These are phyloP conservation scores for Delphinapterus leucas DNA, from an alignment of 2,113 vertebrate genomes.

Conservation along the genomic window DNA sequence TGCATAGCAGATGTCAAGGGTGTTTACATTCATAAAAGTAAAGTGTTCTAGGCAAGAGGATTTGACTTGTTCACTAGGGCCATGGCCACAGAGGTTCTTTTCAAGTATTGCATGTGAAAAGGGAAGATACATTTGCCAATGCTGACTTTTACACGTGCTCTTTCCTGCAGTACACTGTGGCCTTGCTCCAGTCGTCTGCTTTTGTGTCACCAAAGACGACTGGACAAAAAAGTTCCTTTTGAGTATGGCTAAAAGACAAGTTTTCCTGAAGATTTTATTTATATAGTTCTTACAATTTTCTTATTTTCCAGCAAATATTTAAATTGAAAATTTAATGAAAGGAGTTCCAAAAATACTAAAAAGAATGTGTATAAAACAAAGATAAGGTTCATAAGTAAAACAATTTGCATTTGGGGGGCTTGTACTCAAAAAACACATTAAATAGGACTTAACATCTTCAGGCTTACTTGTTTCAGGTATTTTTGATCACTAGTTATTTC, in stretches of 20 bases:
- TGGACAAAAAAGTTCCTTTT: neutral
- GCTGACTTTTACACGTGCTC: neutral
- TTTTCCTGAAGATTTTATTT: neutral
- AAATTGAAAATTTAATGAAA: neutral
- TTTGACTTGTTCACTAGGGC: neutral
- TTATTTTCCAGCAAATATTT: neutral
- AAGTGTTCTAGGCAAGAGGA: neutral
- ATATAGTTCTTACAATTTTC: neutral
- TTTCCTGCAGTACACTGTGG: neutral
- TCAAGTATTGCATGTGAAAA: too few relatives aligned
- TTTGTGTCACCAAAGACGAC: neutral
- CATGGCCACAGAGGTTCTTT: neutral
- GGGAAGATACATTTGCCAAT: neutral
- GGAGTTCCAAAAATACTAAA: neutral
- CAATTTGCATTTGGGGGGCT: neutral
- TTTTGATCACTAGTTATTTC: neutral
- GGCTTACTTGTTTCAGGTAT: neutral
- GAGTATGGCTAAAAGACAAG: neutral
- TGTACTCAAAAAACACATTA: neutral
- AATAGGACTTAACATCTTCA: neutral
- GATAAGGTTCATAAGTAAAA: neutral
- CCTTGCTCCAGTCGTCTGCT: neutral
- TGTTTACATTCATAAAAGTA: neutral
- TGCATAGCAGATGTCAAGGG: neutral
- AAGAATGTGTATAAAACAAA: neutral